Evolutionary conservation across 1,140 invertebrate genomes (phyloP).

Genomic region (Sitophilus oryzae): DNA sequence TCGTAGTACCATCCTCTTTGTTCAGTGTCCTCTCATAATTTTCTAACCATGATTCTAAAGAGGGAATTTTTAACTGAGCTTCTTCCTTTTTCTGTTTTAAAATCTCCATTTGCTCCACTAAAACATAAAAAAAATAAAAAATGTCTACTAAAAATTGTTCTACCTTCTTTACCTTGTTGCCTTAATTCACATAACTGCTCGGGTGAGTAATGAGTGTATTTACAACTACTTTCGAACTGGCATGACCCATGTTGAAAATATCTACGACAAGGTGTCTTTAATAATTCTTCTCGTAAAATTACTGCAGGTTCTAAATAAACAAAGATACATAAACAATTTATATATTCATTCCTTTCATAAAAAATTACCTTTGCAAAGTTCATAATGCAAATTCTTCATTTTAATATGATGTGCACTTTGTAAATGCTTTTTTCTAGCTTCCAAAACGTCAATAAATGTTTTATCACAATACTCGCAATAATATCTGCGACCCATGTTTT

Average conservation of each 20-base stretch:
- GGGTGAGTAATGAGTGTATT: slow-evolving; percentile 57
- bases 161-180: slow-evolving; percentile 46
- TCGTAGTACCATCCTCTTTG: slow-evolving; percentile 42
- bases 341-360: too few species aligned
- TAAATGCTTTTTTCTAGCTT: slow-evolving; percentile 59
- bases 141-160: background rate
- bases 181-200: slow-evolving; percentile 51
- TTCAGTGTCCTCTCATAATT: slow-evolving; percentile 43
- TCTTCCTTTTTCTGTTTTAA: slow-evolving; percentile 26
- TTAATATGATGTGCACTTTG: slow-evolving; percentile 56
- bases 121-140: slow-evolving; percentile 16
- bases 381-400: slow-evolving; percentile 56
- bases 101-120: slow-evolving; percentile 39
- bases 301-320: slow-evolving; percentile 55
- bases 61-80: slow-evolving; percentile 36
- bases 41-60: slow-evolving; percentile 46
- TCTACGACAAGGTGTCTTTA: slow-evolving; percentile 54
- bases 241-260: slow-evolving; percentile 53
- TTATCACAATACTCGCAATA: slow-evolving; percentile 67
- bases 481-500: slow-evolving; percentile 57
- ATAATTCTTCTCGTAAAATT: slow-evolving; percentile 53
- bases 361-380: slow-evolving; percentile 56
- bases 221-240: slow-evolving; percentile 55
- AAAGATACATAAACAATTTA: too few species aligned
- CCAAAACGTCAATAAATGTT: slow-evolving; percentile 56